Evolutionary conservation across 2,797 vertebrate genomes (phyloP).

Genomic region (Clarias pachynema): DNA sequence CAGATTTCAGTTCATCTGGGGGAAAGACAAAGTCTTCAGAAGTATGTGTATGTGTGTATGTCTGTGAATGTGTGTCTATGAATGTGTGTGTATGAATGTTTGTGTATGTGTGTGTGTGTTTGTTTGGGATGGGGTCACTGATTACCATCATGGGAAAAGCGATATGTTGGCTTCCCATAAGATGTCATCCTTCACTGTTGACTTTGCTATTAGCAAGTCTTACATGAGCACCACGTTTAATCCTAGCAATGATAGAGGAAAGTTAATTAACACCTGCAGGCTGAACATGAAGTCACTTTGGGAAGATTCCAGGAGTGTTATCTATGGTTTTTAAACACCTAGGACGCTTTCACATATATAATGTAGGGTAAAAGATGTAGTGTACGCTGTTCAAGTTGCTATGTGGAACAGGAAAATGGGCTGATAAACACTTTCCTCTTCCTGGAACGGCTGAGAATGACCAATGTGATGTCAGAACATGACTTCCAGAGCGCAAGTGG

Average conservation of each 20-base stretch:
- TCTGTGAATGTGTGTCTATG: too few species aligned
- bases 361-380: background rate
- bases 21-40: conserved; percentile 68
- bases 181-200: conserved; percentile 29
- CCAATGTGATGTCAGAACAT: background rate
- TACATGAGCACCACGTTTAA: conserved; percentile 27
- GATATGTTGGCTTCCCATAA: conserved; percentile 24
- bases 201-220: conserved; percentile 25
- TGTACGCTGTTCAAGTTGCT: background rate
- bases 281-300: conserved; percentile 31
- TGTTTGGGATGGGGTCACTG: conserved; percentile 13
- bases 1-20: conserved; percentile 77
- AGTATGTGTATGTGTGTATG: conserved; percentile 42
- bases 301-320: conserved; percentile 1
- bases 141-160: conserved; percentile 33
- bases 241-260: conserved; percentile 43
- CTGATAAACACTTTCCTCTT: background rate
- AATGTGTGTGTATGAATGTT: conserved; percentile 7
- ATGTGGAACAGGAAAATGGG: background rate
- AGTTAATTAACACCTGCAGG: conserved; percentile 52
- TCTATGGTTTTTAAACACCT: conserved; percentile 28
- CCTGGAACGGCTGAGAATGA: background rate
- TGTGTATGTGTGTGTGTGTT: conserved; percentile 39
- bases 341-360: background rate
- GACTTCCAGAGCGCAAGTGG: background rate